Base-by-base conservation (phyloP, 1,140 invertebrate species). In the Cepaea nemoralis region DNA sequence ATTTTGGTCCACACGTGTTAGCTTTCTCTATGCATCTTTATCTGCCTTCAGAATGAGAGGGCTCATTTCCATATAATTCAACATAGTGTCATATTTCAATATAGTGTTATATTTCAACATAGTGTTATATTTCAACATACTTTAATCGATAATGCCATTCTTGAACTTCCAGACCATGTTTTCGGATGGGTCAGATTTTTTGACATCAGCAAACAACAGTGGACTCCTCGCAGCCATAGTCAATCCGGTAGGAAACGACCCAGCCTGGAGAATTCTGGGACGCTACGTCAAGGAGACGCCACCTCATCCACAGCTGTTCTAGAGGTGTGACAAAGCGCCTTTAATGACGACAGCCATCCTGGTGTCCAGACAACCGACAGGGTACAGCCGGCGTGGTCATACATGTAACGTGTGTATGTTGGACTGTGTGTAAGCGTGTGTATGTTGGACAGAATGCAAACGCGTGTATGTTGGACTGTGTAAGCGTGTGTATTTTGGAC, bases 101-200 rank as follows among this genome's bases (percentile, higher is more conserved):
- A n/a, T n/a, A n/a, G n/a, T n/a, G n/a, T n/a, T n/a, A n/a, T n/a
- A n/a, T n/a, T n/a, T n/a, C n/a, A n/a, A n/a, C n/a, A n/a, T n/a
- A n/a, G n/a, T n/a, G n/a, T n/a, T n/a, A n/a, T n/a, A n/a, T n/a
- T n/a, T n/a, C n/a, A n/a, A n/a, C n/a, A n/a, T n/a, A n/a, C n/a
- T n/a, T n/a, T n/a, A n/a, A n/a, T n/a, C n/a, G n/a, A n/a, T n/a
- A n/a, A n/a, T n/a, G n/a, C n/a, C n/a, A n/a, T n/a, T n/a, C n/a
- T n/a, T n/a, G n/a, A n/a, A n/a, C 50, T 22, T 55, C 16, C 69
- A 71, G 69, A 55, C 48, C 12, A 27, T 76, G 24, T 39, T 76
- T 14, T 37, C 73, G 1, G 80, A 82, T 35, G 80, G 80, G 14
- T 37, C 35, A 12, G 80, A 82, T 45, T 74, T 82, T 27, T 35